phyloP scores from a whole-genome alignment of 2,888 invertebrate species.

The Nymphalis c-album region DNA sequence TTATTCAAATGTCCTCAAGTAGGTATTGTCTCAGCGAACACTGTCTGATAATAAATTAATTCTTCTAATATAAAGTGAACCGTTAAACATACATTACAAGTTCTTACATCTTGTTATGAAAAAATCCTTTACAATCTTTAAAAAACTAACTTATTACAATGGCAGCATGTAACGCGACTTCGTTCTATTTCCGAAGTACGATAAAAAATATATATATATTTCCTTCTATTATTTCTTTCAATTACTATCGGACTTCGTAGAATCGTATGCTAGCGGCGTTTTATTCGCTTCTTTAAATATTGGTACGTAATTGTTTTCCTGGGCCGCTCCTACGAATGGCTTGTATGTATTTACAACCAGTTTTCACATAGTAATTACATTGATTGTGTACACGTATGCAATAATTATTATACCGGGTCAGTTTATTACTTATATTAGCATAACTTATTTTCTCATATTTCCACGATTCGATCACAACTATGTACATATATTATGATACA shows the following conservation, averaged over 20 bases:
- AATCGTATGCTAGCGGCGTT: slow-evolving; percentile 16
- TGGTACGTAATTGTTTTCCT: slow-evolving; percentile 23
- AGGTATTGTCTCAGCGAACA: not conserved
- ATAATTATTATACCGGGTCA: slow-evolving; percentile 11
- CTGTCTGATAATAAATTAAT: not conserved
- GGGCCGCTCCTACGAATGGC: slow-evolving; percentile 20
- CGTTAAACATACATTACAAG: no score
- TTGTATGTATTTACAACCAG: slow-evolving; percentile 18
- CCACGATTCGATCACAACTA: slow-evolving; percentile 4
- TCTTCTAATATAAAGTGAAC: not conserved
- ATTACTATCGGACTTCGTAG: slow-evolving; percentile 21
- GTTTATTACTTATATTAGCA: slow-evolving; percentile 15
- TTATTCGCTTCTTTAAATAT: slow-evolving; percentile 23
- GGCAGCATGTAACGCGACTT: not conserved
- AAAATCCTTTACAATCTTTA: not conserved
- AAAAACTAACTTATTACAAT: slow-evolving; percentile 15
- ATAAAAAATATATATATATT: slow-evolving; percentile 14
- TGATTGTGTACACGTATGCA: slow-evolving; percentile 22
- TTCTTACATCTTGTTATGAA: no score
- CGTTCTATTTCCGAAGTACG: slow-evolving; percentile 18
- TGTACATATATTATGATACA: not conserved
- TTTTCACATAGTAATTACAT: slow-evolving; percentile 24
- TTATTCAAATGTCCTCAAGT: slow-evolving; percentile 32
- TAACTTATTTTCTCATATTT: slow-evolving; percentile 18
- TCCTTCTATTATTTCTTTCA: slow-evolving; percentile 22